Evolutionary conservation across 2,797 vertebrate species (phyloP), one percentile per base, ranked within the genome.

Genomic region (Petrocephalus schoutedeni): DNA sequence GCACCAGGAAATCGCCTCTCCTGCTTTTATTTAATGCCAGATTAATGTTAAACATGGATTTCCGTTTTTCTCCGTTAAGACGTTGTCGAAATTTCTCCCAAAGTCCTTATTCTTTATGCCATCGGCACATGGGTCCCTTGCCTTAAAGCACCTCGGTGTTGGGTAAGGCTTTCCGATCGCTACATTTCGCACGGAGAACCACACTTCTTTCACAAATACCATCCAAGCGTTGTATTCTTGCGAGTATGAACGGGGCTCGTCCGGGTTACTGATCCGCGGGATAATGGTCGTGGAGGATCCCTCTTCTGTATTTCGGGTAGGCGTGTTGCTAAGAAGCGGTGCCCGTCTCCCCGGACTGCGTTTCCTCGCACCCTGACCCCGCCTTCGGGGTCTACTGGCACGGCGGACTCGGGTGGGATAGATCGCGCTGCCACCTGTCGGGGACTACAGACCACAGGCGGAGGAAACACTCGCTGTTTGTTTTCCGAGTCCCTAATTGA

Each of bases 401-500:
- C 57, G 8, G 80, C 85, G 51, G 57, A 12, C 21, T 86, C 23
- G 8, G 77, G 10, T 19, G 85, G 86, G 61, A 87, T 88, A 12
- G 64, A 71, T 71, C 12, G 77, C 54, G 58, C 88, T 89, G 89
- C 89, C 89, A 89, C 85, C 89, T 90, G 89, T 89, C 89, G 89
- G 89, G 54, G 85, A 87, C 53, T 56, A n/a, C 71, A 4, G 71
- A 45, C 21, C 45, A 10, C 41, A 83, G 8, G n/a, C n/a, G 8
- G 49, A 54, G 9, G 10, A 12, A 23, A 53, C 36, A 41, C 28
- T 77, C 6, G 71, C 36, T 14, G 64, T 71, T 36, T 71, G 64
- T 16, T 71, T 71, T 71, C 64, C 64, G 64, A 4, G 28, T 19
- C 36, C 19, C 45, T 45, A 77, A 19, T n/a, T 77, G 16, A 45